Evolutionary conservation across 2,113 vertebrate genomes (phyloP).

Genomic region (Muntiacus muntjak): DNA sequence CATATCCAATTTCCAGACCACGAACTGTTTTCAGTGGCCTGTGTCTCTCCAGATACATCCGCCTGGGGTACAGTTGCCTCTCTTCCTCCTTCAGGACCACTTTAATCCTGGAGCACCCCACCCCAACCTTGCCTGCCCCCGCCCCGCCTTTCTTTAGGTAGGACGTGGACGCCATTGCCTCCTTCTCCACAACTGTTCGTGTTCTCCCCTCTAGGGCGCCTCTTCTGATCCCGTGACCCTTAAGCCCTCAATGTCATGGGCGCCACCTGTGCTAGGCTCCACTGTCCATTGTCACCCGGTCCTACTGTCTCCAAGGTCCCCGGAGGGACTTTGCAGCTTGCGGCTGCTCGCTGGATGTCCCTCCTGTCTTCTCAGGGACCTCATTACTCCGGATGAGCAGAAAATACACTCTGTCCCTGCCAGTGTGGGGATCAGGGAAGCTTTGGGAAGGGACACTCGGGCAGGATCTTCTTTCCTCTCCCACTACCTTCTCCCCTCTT

Average conservation of each 20-base stretch:
- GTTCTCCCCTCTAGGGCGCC: background rate
- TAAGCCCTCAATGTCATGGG: fast-evolving
- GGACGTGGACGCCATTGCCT: background rate
- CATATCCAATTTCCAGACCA: background rate
- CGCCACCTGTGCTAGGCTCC: background rate
- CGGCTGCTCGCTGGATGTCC: too few species aligned
- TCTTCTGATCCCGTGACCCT: background rate
- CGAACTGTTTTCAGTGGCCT: background rate
- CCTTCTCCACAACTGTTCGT: background rate
- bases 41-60: background rate
- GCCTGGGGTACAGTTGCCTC: background rate
- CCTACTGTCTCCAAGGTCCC: background rate
- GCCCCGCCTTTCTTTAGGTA: background rate
- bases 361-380: background rate
- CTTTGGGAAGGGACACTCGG: background rate
- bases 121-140: too few species aligned
- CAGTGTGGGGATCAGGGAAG: background rate
- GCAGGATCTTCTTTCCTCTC: background rate
- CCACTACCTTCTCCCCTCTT: background rate
- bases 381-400: background rate
- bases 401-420: background rate
- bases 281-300: background rate
- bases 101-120: background rate
- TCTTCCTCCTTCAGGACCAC: background rate
- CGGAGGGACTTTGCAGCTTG: background rate